Evolutionary conservation across 1,140 invertebrate genomes (phyloP), one percentile per base, ranked within the genome.

Genomic region (Drosophila mayri): DNA sequence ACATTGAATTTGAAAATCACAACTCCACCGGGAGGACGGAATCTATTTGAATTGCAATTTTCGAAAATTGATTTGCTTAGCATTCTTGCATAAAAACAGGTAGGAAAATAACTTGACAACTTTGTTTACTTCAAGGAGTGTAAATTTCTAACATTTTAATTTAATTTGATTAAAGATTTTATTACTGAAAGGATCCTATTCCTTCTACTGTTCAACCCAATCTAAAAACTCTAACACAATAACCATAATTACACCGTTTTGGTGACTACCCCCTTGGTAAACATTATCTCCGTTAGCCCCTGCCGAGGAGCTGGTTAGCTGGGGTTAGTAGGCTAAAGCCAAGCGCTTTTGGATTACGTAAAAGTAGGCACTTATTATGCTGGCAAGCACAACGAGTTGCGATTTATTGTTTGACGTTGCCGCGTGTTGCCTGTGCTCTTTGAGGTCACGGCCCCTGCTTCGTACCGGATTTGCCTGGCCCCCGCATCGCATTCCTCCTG

Each of bases 401-500:
- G 85, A 88, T 88, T 88, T 88, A 88, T 90, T 88, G 85, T 88
- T 90, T 90, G 85, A 88, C 78, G 81, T 90, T 90, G 47, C 47
- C 62, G 68, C 79, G 47, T 77, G 79, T 62, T 67, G 55, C 44
- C 50, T 37, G 44, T 37, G 47, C 66, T 78, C 66, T 78, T 74
- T 85, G 82, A 66, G 82, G 82, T 81, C 82, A 86, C 50, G 66
- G 58, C 52, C 55, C 49, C 22, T 49, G 25, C 25, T 25, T 20
- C 18, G 25, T 18, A 30, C 59, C 46, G 57, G 35, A 25, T 20
- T 49, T n/a, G 4, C 46, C 44, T 16, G n/a, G n/a, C 41, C n/a
- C 18, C 52, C 18, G 18, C 54, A 22, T 52, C 38, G 43, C 12
- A 44, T 20, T 14, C 43, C 43, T 46, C 74, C 71, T 40, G 79